phyloP scores from a whole-genome alignment of 2,113 vertebrate genomes.

The Romanogobio albipinnatus region DNA sequence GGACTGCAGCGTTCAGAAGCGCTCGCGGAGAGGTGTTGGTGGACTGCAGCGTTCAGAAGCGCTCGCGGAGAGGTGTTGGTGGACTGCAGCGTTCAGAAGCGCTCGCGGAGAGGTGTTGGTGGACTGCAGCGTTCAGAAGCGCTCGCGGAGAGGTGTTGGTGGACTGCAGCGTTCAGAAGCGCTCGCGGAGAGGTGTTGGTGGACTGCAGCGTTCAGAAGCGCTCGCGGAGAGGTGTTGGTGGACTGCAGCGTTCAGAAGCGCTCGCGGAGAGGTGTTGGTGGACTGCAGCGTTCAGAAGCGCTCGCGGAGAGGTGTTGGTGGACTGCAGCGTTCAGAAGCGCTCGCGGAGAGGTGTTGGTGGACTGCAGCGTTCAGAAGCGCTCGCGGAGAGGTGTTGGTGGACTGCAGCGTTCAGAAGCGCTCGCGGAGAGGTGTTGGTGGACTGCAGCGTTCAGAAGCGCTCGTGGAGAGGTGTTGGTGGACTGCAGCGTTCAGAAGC shows the following conservation, averaged over 20 bases:
- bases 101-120: slow-evolving; percentile 59
- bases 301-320: slow-evolving; percentile 59
- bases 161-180: slow-evolving; percentile 11
- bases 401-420: slow-evolving; percentile 11
- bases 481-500: slow-evolving; percentile 11
- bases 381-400: slow-evolving; percentile 59
- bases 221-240: slow-evolving; percentile 59
- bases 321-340: slow-evolving; percentile 11
- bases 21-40: slow-evolving; percentile 59
- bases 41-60: slow-evolving; percentile 11
- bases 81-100: slow-evolving; percentile 11
- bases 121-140: slow-evolving; percentile 11
- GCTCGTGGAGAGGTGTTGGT: slow-evolving; percentile 59
- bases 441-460: slow-evolving; percentile 11
- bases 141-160: slow-evolving; percentile 59
- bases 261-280: slow-evolving; percentile 59
- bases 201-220: slow-evolving; percentile 11
- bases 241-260: slow-evolving; percentile 11
- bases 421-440: slow-evolving; percentile 59
- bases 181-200: slow-evolving; percentile 59
- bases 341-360: slow-evolving; percentile 59
- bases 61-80: slow-evolving; percentile 59
- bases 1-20: slow-evolving; percentile 11
- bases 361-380: slow-evolving; percentile 11
- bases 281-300: slow-evolving; percentile 11